A percentile compares a stretch with the other conserved stretches of the same genome.
Conservation (phyloP, 1,140 invertebrate species). For the Diorhabda sublineata region DNA sequence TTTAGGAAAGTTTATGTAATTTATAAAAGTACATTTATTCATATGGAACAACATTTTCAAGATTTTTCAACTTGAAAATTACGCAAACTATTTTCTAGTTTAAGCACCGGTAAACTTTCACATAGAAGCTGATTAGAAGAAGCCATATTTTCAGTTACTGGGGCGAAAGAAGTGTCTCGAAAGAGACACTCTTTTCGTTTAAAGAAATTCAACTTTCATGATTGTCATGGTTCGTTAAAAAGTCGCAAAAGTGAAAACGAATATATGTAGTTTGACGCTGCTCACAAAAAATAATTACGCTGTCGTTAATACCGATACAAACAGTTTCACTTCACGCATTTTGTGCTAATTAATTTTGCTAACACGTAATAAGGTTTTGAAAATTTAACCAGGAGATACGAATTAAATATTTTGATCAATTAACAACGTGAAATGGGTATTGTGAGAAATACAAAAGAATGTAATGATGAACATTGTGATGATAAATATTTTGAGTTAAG, state of each 20-base stretch:
- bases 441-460: too few species aligned
- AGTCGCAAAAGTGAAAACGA: constrained; percentile 32
- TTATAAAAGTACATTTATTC: not conserved
- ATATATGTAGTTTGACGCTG: constrained; percentile 32
- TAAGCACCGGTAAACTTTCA: constrained; percentile 35
- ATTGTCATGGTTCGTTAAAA: constrained; percentile 18
- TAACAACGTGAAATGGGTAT: too few species aligned
- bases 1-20: too few species aligned
- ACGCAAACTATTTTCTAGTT: constrained; percentile 25
- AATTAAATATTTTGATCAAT: too few species aligned
- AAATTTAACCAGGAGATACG: too few species aligned
- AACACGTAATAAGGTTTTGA: too few species aligned
- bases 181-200: constrained; percentile 21
- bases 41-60: not conserved
- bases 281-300: constrained; percentile 19
- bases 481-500: too few species aligned
- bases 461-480: too few species aligned
- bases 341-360: too few species aligned
- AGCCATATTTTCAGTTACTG: constrained; percentile 23
- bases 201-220: constrained; percentile 28
- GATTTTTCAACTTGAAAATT: constrained; percentile 3
- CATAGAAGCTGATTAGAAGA: constrained; percentile 21
- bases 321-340: too few species aligned
- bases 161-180: constrained; percentile 24
- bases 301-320: not conserved